Base-by-base conservation (phyloP, 2,797 vertebrate species). In the Meriones psammophilus region DNA sequence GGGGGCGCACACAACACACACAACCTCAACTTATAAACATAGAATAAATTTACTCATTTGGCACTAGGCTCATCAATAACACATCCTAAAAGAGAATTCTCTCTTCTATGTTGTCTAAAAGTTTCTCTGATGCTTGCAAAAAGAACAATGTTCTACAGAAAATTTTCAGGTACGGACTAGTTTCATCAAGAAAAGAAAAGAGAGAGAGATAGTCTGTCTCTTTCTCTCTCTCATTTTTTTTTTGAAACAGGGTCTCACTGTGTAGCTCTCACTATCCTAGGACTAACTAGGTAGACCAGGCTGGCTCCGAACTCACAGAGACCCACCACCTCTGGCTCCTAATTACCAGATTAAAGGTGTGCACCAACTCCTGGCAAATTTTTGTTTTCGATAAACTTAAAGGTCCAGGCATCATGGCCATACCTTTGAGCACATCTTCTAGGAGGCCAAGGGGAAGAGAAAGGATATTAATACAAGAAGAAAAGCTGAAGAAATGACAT, bases 91-190 rank as follows among this genome's bases (percentile, higher is more conserved):
- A 50, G 8, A 84, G 69, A 71, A 95, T 8, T 81, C 15, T 66
- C 74, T 95, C 78, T 58, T 89, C 77, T 64, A 93, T 36, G 33
- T 78, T 86, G 46, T 66, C 71, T 83, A 77, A 58, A 96, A 88
- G 77, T 92, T 95, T 79, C 71, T 89, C 39, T 62, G 62, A 50
- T 3, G 24, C 18, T 58, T 92, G 50, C 39, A 81, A 90, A 96
- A 91, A 79, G 64, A 96, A 62, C 58, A 89, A 60, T 24, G 5
- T 54, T 69, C 85, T 94, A 74, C 8, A 30, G 77, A 96, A 94
- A 94, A 50, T 71, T 60, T 95, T 91, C 77, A 50, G 39, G 46
- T 95, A 96, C 93, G 80, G 81, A 95, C n/a, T 46, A 77, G 81
- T 73, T 94, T 94, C 15, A 64, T 33, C 71, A 33, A 2, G 73